Evolutionary conservation across 2,888 invertebrate species (phyloP).

Genomic region (Lycophotia porphyrea): DNA sequence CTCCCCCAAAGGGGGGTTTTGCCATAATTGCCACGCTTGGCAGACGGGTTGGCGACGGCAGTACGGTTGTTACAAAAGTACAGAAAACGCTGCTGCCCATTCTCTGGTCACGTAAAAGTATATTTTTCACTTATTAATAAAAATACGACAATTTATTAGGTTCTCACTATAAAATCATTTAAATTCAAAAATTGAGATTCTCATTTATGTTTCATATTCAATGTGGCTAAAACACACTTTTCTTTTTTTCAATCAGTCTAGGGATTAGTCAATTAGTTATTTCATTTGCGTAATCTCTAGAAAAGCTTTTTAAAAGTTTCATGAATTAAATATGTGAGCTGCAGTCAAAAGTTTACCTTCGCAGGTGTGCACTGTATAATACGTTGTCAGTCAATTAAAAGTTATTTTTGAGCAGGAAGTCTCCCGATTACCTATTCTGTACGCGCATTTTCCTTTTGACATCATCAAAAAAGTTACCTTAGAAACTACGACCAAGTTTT

Average conservation of each 20-base stretch:
- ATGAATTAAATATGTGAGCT: not conserved
- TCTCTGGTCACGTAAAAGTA: no score
- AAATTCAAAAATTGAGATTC: not conserved
- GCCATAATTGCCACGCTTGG: no score
- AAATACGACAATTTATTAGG: not conserved
- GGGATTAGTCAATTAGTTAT: not conserved
- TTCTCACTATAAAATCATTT: not conserved
- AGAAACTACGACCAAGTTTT: slow-evolving; percentile 30
- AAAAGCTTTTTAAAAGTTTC: not conserved
- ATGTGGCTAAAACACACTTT: not conserved
- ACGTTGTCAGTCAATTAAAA: not conserved
- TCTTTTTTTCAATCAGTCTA: not conserved
- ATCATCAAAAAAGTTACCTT: slow-evolving; percentile 17
- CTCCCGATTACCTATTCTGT: slow-evolving; percentile 30
- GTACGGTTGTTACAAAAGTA: no score
- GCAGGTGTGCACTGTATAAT: not conserved
- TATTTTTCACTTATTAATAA: not conserved
- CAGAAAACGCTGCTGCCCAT: no score
- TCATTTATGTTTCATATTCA: not conserved
- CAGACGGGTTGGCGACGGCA: no score
- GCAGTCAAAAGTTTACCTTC: not conserved
- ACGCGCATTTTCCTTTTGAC: slow-evolving; percentile 10
- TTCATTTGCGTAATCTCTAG: not conserved
- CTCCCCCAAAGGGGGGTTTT: no score
- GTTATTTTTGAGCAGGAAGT: not conserved